Conservation (phyloP, 30 jellyfish, hydroid and myxozoan genomes). For the Aurelia coerulea region DNA sequence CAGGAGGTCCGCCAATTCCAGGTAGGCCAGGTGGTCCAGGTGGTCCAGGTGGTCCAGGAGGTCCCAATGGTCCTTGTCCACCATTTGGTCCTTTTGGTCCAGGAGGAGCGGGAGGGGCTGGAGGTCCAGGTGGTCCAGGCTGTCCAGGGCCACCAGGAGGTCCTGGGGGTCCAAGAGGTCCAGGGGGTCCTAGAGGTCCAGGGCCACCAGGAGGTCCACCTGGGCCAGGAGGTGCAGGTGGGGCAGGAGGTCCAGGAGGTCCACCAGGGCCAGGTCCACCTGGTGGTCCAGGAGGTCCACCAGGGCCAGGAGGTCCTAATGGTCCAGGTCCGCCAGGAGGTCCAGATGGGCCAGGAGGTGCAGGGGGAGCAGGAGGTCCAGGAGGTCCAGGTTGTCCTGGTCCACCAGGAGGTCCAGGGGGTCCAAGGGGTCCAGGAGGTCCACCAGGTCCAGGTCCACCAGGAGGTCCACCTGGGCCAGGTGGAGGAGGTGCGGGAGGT, state of each 20-base stretch:
- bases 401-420: conserved; percentile 77
- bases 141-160: conserved; percentile 90
- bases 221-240: conserved; percentile 83
- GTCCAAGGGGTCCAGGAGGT: conserved; percentile 59
- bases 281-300: conserved; percentile 83
- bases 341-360: conserved; percentile 86
- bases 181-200: conserved; percentile 63
- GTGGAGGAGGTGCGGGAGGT: conserved; percentile 96
- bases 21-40: conserved; percentile 87
- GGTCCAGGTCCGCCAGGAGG: conserved; percentile 90
- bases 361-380: conserved; percentile 83
- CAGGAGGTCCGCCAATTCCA: conserved; percentile 91
- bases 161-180: conserved; percentile 64
- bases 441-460: conserved; percentile 59
- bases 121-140: conserved; percentile 97
- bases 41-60: conserved; percentile 79
- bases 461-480: conserved; percentile 87
- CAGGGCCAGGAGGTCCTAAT: conserved; percentile 81
- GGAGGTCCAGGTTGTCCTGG: conserved; percentile 79
- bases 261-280: conserved; percentile 82
- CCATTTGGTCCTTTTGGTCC: conserved; percentile 85
- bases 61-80: conserved; percentile 75
- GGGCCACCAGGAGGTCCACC: conserved; percentile 80
- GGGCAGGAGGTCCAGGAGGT: conserved; percentile 79
- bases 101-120: conserved; percentile 75